Conservation (phyloP, 2,797 vertebrate species). For the Pitangus sulphuratus region DNA sequence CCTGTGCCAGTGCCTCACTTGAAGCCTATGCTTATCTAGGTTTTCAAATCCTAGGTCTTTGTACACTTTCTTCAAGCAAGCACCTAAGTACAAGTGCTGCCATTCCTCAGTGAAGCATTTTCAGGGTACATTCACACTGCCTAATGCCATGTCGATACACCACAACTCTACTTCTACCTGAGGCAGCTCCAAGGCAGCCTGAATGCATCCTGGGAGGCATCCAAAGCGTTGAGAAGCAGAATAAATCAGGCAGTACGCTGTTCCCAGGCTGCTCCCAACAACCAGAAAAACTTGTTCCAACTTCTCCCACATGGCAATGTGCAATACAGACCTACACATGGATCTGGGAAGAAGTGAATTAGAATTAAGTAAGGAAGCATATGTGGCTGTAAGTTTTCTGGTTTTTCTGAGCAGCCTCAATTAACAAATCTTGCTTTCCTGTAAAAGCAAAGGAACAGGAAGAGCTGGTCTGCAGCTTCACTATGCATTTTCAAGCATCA, state of each 20-base stretch:
- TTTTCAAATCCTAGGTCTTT: background rate
- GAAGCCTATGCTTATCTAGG: rapidly evolving
- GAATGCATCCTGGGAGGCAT: background rate
- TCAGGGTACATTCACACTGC: rapidly evolving
- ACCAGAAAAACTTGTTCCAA: constrained; percentile 60
- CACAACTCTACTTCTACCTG: rapidly evolving
- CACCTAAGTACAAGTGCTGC: rapidly evolving
- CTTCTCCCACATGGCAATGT: background rate
- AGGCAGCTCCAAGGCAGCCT: background rate
- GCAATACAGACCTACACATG: background rate
- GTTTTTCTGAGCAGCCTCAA: background rate
- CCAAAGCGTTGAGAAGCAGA: background rate
- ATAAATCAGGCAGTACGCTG: background rate
- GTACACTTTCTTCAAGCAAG: background rate
- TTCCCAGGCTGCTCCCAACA: constrained; percentile 31
- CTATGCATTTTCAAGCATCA: background rate
- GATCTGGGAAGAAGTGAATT: background rate
- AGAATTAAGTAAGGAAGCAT: background rate
- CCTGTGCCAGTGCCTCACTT: background rate
- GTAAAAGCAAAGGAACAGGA: background rate
- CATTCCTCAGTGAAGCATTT: background rate
- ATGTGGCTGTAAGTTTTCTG: background rate
- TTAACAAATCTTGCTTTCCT: background rate
- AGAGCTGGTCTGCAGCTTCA: background rate
- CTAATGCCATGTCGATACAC: rapidly evolving